These are phyloP conservation scores for Odontocolon sp. DNA, from an alignment of 2,888 invertebrate species.

Conservation along the genomic window DNA sequence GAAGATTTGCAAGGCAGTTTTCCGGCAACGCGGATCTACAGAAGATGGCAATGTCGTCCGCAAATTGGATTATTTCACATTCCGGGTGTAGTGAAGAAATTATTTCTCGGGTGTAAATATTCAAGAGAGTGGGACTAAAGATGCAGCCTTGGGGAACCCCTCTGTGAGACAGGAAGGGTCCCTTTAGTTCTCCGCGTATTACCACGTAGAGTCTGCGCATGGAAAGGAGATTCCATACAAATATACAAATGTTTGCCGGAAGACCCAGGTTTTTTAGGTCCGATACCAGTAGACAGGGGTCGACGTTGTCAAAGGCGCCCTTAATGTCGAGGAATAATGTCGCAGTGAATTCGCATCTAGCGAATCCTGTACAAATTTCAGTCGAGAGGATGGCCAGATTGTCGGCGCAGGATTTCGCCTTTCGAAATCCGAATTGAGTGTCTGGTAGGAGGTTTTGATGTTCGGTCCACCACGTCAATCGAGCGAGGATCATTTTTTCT, in stretches of 20 bases:
- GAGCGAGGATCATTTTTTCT: constrained; percentile 5
- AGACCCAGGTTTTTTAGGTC: neutral
- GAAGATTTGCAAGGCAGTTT: neutral
- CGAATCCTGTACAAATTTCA: constrained; percentile 4
- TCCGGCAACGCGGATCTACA: neutral
- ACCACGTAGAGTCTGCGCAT: neutral
- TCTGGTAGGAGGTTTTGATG: neutral
- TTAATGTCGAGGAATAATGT: constrained; percentile 26
- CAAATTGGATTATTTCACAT: constrained; percentile 3
- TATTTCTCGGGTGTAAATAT: neutral
- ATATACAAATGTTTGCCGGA: neutral
- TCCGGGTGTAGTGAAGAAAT: neutral
- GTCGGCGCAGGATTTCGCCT: constrained; percentile 23
- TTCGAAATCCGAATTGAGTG: constrained; percentile 28
- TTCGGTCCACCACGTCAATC: constrained; percentile 25
- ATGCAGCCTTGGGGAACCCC: constrained; percentile 32
- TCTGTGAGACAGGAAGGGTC: neutral
- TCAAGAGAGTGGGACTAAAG: constrained; percentile 21
- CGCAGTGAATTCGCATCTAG: neutral
- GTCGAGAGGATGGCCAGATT: constrained; percentile 20
- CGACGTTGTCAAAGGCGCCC: constrained; percentile 34
- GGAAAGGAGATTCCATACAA: constrained; percentile 31
- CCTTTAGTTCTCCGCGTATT: neutral
- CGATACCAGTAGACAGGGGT: neutral
- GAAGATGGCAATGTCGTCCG: constrained; percentile 4